These are phyloP conservation scores for Camponotus floridanus DNA, from an alignment of 1,140 invertebrate species.

Conservation along the genomic window DNA sequence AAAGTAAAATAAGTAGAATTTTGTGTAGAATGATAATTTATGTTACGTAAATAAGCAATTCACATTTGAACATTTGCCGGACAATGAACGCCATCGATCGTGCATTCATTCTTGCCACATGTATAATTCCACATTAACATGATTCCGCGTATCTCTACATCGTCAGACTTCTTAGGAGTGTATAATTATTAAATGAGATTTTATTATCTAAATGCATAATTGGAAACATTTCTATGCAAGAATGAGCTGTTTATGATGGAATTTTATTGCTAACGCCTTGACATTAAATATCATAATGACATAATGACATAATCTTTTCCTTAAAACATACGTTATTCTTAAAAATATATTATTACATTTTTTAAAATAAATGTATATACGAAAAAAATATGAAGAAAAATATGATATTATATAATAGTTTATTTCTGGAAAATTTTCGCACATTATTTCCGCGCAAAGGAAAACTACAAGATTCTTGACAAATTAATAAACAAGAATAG, in stretches of 20 bases:
- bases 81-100: conserved; percentile 20
- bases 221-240: neutral
- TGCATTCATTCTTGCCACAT: too few relatives aligned
- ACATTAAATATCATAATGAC: neutral
- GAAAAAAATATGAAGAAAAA: too few relatives aligned
- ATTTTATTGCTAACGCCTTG: neutral
- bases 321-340: neutral
- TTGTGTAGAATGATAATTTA: neutral
- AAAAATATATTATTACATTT: too few relatives aligned
- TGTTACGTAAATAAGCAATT: conserved; percentile 10
- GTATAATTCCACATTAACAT: neutral
- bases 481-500: neutral
- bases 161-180: neutral
- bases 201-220: neutral
- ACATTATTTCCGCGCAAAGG: neutral
- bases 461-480: neutral
- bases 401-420: neutral
- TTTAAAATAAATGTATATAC: neutral
- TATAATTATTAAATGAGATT: conserved; percentile 12
- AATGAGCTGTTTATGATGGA: neutral
- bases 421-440: neutral
- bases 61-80: neutral
- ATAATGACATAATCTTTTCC: neutral
- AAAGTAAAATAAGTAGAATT: neutral
- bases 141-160: neutral